Percentiles rank a stretch among this genome's conserved stretches.
These are phyloP conservation scores for Nannoperca australis DNA, from an alignment of 2,797 vertebrate species.

Conservation along the genomic window DNA sequence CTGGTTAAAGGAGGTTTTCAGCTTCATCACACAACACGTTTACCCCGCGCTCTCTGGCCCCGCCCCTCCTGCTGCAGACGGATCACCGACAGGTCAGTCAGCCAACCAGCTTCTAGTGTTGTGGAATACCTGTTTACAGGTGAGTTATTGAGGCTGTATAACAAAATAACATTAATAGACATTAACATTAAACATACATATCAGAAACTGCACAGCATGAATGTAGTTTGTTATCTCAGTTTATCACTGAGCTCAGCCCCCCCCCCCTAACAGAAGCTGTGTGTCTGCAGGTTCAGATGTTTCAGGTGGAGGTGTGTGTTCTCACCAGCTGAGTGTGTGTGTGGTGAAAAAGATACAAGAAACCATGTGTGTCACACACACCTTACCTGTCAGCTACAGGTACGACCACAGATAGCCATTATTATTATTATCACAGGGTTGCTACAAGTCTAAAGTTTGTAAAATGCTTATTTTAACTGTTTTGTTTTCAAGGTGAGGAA, in stretches of 20 bases:
- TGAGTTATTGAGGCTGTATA: no score
- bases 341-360: constrained; percentile 72
- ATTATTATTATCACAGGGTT: no score
- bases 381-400: constrained; percentile 73
- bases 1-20: constrained; percentile 81
- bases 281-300: background rate
- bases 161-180: no score
- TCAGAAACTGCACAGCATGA: no score
- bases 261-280: no score
- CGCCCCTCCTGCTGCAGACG: constrained; percentile 5
- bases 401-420: background rate
- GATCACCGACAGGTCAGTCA: constrained; percentile 47
- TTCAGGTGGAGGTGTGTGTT: constrained; percentile 25
- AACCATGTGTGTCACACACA: constrained; percentile 33
- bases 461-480: no score
- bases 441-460: no score
- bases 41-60: constrained; percentile 36
- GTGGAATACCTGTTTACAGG: background rate
- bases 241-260: no score
- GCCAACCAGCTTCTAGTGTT: background rate
- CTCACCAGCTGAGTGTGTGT: constrained; percentile 45
- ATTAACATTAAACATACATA: no score
- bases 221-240: no score
- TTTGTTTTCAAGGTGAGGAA: no score
- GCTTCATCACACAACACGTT: constrained; percentile 70